Base-by-base conservation (phyloP, 2,888 invertebrate species). In the Microctonus aethiopoides region DNA sequence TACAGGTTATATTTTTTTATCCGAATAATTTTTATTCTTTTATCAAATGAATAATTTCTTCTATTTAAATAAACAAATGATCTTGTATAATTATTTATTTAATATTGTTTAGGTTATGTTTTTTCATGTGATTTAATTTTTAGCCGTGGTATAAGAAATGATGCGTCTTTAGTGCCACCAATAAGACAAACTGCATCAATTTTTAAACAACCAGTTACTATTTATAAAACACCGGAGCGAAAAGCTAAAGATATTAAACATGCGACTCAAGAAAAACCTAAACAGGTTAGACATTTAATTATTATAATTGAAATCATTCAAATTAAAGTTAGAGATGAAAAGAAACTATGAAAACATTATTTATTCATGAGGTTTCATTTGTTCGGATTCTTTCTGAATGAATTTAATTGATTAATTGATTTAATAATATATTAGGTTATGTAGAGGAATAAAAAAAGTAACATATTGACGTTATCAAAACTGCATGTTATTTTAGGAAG, bases 191-290 rank as follows among this genome's bases (percentile, higher is more conserved):
- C 98, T 0, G 97, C 98, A 0, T 98, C 98, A 2, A 98, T 99
- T 82, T 99, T 99, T 87, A 99, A 99, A 84, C 99, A 99, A 85
- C 98, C 99, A 0, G 98, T 99, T 0, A 99, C 98, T 0, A 95
- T 99, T 5, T 92, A 96, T 80, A 95, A 95, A 85, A 96, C 95
- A 32, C 96, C 95, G 81, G 95, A 96, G 81, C 94, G 95, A 78
- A 94, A 95, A 88, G 95, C 96, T 0, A 95, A 96, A 84, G 98
- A 98, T 81, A 89, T 95, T 70, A 98, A 98, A 85, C 96, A 96
- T 87, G 96, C 96, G 4, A 92, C 91, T 68, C 96, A 95, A 84
- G 97, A 97, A 77, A 97, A 96, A 87, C 95, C 96, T 0, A 96
- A 95, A 83, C 97, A 97, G 86, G 86, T 86, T 73, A 56, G 78